Percentiles rank a stretch among this genome's conserved stretches.
Evolutionary conservation across 2,113 vertebrate species (phyloP).

Genomic region (Ceyx melanurus): DNA sequence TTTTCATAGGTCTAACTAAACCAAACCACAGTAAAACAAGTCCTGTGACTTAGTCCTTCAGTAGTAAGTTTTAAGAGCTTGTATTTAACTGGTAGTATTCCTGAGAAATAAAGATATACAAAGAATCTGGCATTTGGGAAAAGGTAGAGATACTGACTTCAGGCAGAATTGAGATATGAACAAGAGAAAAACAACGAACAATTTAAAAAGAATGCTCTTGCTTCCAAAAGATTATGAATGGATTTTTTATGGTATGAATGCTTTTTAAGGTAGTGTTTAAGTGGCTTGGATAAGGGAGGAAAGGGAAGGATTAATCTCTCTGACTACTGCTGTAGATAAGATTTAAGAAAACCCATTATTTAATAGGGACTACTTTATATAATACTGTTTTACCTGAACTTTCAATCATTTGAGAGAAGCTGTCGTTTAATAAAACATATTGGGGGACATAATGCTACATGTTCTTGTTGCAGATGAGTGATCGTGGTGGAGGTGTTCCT

Average conservation of each 20-base stretch:
- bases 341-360: not conserved
- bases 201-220: not conserved
- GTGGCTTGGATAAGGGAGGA: not conserved
- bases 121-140: not conserved
- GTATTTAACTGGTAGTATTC: not conserved
- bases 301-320: not conserved
- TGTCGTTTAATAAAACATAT: not conserved
- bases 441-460: not conserved
- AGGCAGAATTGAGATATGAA: not conserved
- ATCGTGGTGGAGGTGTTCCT: conserved; percentile 93
- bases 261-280: not conserved
- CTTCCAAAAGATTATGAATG: not conserved
- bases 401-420: not conserved
- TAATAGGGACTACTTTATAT: not conserved
- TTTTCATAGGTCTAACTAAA: not conserved
- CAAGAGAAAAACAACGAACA: not conserved
- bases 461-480: conserved; percentile 83
- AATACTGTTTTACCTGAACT: not conserved
- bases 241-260: not conserved
- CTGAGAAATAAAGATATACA: not conserved
- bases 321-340: not conserved
- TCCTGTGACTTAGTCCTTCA: not conserved
- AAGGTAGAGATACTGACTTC: not conserved
- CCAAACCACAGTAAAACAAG: not conserved
- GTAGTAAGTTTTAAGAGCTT: not conserved